A percentile compares a stretch with the other conserved stretches of the same genome.
phyloP scores from a whole-genome alignment of 2,113 vertebrate genomes.

The Notarius lentiginosus region DNA sequence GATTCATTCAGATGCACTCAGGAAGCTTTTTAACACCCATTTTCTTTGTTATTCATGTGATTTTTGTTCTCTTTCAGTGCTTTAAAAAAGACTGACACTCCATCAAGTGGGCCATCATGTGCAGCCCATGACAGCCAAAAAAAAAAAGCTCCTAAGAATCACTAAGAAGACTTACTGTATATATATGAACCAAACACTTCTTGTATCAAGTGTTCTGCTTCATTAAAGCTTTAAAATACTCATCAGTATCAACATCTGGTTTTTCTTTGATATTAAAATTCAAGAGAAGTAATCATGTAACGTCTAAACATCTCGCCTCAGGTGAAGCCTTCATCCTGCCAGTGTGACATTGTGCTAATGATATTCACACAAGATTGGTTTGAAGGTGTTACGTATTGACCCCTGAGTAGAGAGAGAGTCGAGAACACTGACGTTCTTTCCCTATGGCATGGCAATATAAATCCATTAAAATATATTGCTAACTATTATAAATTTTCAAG shows the following conservation, averaged over 20 bases:
- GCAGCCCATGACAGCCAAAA: background rate
- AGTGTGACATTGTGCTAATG: background rate
- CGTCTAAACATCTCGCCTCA: background rate
- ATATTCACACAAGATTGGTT: background rate
- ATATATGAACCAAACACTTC: background rate
- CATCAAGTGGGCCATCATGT: background rate
- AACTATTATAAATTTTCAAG: slow-evolving; percentile 38
- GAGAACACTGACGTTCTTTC: background rate
- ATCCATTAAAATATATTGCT: slow-evolving; percentile 50
- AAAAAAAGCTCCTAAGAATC: no score
- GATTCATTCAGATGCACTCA: background rate
- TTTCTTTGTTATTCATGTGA: background rate
- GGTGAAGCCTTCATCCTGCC: background rate
- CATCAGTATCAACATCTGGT: background rate
- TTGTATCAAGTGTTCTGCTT: background rate
- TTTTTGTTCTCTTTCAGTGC: slow-evolving; percentile 47
- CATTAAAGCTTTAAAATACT: background rate
- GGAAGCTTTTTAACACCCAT: background rate
- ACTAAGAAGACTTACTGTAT: background rate
- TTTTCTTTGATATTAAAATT: background rate
- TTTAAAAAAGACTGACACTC: slow-evolving; percentile 38
- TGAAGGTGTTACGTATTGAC: slow-evolving; percentile 36
- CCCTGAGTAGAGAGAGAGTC: slow-evolving; percentile 6
- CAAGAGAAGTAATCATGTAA: background rate
- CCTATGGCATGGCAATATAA: slow-evolving; percentile 38